Conservation (phyloP, 2,888 invertebrate species). For the Caenorhabditis doughertyi region DNA sequence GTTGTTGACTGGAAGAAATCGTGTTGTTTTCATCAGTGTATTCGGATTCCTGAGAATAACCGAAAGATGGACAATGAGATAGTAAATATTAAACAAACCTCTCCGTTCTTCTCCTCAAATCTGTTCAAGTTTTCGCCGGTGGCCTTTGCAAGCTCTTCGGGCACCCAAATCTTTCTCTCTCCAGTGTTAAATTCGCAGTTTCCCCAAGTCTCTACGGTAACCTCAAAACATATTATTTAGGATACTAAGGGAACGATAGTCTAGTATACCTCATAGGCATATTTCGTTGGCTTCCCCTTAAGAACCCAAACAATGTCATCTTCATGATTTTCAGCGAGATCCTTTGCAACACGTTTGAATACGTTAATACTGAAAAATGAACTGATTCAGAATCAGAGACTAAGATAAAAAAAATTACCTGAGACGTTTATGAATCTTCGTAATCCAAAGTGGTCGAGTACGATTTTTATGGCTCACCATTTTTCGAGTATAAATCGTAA, state of each 20-base stretch:
- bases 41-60: neutral
- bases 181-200: neutral
- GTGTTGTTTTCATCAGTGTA: too few relatives aligned
- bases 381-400: neutral
- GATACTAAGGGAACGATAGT: too few relatives aligned
- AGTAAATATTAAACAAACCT: too few relatives aligned
- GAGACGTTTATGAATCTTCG: slow-evolving; percentile 7
- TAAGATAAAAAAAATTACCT: neutral
- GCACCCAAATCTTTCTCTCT: neutral
- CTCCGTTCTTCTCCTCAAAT: neutral
- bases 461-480: slow-evolving; percentile 14
- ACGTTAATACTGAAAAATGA: neutral
- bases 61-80: too few relatives aligned
- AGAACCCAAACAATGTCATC: neutral
- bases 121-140: neutral
- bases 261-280: neutral
- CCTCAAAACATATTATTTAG: neutral
- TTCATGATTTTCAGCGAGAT: neutral
- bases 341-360: neutral
- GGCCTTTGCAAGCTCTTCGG: neutral
- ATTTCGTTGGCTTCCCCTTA: neutral
- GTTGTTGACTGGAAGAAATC: too few relatives aligned
- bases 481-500: neutral
- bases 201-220: neutral
- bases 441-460: slow-evolving; percentile 16